Evolutionary conservation across 2,888 invertebrate genomes (phyloP), one percentile per base, ranked within the genome.

Genomic region (Polydrusus pterygomalis): DNA sequence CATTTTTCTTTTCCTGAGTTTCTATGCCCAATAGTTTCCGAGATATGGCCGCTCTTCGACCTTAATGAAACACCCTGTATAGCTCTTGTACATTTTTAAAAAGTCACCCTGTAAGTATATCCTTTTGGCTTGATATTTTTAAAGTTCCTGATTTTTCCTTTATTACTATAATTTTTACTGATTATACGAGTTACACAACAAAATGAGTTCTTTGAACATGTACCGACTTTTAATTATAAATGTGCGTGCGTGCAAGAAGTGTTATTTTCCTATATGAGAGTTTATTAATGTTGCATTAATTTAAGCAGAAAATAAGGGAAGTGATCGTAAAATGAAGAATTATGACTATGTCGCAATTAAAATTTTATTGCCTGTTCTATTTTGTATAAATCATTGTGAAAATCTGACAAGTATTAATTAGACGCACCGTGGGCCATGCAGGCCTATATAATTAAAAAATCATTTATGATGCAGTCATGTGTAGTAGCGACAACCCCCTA

Each of bases 371-470:
- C 49, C 15, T 49, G 49, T 49, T 49, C 15, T 18, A 49, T 10
- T 43, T 49, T 49, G 49, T 49, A 49, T 49, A 49, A 49, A 49
- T 49, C 18, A 49, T 49, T 17, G 5, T 43, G n/a, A 43, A 43
- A 43, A 43, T 43, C n/a, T 43, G 43, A 43, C 43, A 43, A 43
- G 43, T 43, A 43, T 43, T 43, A 43, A 43, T 43, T 43, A 13
- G 43, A n/a, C 1, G 43, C 43, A 43, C n/a, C 6, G 43, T 9
- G n/a, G n/a, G 43, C 10, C n/a, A 43, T 43, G 43, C 9, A 43
- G 43, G 43, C n/a, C n/a, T n/a, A 43, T 43, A 43, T 43, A 43
- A 43, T 43, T 43, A 43, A 43, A 43, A 43, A 43, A 43, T 43
- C 13, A 43, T 43, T 43, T 43, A 43, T 6, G 43, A 13, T 43